phyloP scores from a whole-genome alignment of 2,888 invertebrate species.

The Platerodrilus igneus region DNA sequence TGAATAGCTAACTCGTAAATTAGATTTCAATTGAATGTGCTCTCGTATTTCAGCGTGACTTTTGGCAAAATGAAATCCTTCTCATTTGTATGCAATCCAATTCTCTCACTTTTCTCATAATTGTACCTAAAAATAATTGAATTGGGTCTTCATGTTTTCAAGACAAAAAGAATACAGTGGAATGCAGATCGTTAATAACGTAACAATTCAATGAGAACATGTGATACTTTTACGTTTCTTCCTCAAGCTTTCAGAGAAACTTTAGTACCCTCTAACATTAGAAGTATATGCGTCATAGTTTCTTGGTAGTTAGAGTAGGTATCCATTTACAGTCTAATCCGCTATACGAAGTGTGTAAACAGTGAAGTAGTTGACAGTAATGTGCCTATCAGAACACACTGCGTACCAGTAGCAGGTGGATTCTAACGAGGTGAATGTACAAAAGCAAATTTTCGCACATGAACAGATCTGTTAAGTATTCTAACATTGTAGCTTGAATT shows the following conservation, averaged over 20 bases:
- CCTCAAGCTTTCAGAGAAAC: too few relatives aligned
- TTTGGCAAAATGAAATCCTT: constrained; percentile 12
- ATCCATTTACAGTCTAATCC: constrained; percentile 4
- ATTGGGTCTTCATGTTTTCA: too few relatives aligned
- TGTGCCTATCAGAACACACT: constrained; percentile 6
- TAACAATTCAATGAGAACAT: too few relatives aligned
- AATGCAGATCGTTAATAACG: too few relatives aligned
- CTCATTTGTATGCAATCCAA: constrained; percentile 13
- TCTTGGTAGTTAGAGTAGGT: constrained; percentile 12
- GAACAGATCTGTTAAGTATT: too few relatives aligned
- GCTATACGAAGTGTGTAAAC: constrained; percentile 8
- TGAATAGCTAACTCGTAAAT: constrained; percentile 13
- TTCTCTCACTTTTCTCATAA: constrained; percentile 10
- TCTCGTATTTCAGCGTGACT: constrained; percentile 9
- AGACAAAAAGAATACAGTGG: too few relatives aligned
- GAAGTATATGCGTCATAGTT: constrained; percentile 10
- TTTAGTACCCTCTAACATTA: constrained; percentile 9
- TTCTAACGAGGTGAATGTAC: too few relatives aligned
- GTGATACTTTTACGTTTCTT: too few relatives aligned
- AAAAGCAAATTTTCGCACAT: too few relatives aligned
- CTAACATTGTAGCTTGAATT: too few relatives aligned
- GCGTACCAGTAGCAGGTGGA: constrained; percentile 3
- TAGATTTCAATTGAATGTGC: constrained; percentile 9
- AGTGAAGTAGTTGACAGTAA: constrained; percentile 5
- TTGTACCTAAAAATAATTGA: constrained; percentile 3